phyloP scores from a whole-genome alignment of 2,113 vertebrate species.

The Onychorhynchus coronatus region DNA sequence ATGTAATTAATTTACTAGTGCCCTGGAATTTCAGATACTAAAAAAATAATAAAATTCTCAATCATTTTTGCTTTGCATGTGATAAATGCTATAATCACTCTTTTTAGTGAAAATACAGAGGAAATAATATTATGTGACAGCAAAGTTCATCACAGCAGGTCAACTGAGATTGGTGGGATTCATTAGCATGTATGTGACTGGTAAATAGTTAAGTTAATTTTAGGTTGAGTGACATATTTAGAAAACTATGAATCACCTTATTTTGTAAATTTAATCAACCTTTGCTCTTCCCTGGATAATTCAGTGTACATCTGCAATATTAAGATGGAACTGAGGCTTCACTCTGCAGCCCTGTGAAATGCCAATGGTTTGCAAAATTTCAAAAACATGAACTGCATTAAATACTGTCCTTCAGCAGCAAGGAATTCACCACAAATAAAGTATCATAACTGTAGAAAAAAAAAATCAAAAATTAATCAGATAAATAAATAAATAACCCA shows the following conservation, averaged over 20 bases:
- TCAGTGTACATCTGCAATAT: conserved; percentile 36
- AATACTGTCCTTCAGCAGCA: background rate
- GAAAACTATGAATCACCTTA: conserved; percentile 64
- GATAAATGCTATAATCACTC: background rate
- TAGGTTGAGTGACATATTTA: conserved; percentile 68
- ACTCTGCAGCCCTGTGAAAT: background rate
- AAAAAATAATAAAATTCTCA: background rate
- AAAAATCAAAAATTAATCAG: background rate
- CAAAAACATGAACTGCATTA: background rate
- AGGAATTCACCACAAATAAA: background rate
- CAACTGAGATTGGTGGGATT: conserved; percentile 40
- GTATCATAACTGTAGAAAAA: background rate
- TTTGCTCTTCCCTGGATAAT: conserved; percentile 51
- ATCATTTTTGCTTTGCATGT: background rate
- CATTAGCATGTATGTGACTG: conserved; percentile 64
- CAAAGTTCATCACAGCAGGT: background rate
- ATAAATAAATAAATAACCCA: background rate
- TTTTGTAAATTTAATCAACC: conserved; percentile 64
- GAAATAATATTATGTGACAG: background rate
- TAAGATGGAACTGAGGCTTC: conserved; percentile 38
- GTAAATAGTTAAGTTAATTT: conserved; percentile 75
- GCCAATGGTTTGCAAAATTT: background rate
- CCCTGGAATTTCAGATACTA: background rate
- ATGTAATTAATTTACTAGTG: conserved; percentile 48
- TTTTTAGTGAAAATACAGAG: background rate